phyloP scores from a whole-genome alignment of 2,888 invertebrate species.

The Baronia brevicornis region DNA sequence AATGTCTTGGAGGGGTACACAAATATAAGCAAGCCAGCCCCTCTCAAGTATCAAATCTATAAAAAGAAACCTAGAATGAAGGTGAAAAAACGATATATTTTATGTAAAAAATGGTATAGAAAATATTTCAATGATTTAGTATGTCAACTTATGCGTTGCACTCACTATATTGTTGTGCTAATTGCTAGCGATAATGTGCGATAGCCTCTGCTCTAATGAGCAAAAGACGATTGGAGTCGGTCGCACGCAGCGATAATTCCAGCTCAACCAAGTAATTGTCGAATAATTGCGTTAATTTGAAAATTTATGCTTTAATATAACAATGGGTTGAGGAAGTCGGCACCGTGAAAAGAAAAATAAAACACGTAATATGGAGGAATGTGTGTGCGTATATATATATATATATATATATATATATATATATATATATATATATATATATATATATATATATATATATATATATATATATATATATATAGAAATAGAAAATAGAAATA shows the following conservation, averaged over 20 bases:
- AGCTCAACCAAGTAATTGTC: constrained; percentile 64
- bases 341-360: constrained; percentile 22
- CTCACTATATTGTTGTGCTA: constrained; percentile 26
- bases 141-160: not conserved
- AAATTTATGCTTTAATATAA: constrained; percentile 68
- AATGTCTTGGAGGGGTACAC: constrained; percentile 44
- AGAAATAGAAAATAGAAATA: no score
- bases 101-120: no score
- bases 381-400: no score
- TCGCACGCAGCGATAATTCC: constrained; percentile 48
- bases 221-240: constrained; percentile 52
- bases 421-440: no score
- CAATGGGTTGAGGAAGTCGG: constrained; percentile 59
- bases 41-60: constrained; percentile 28
- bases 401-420: no score
- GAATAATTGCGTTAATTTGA: constrained; percentile 72
- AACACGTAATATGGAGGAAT: no score
- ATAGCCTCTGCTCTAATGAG: constrained; percentile 56
- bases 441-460: no score
- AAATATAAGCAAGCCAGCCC: constrained; percentile 32
- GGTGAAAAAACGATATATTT: no score
- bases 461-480: no score
- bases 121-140: no score
- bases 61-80: no score
- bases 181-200: constrained; percentile 52